Base-by-base conservation (phyloP, 64 coral and sea anemone species). In the Anthopleura sola region DNA sequence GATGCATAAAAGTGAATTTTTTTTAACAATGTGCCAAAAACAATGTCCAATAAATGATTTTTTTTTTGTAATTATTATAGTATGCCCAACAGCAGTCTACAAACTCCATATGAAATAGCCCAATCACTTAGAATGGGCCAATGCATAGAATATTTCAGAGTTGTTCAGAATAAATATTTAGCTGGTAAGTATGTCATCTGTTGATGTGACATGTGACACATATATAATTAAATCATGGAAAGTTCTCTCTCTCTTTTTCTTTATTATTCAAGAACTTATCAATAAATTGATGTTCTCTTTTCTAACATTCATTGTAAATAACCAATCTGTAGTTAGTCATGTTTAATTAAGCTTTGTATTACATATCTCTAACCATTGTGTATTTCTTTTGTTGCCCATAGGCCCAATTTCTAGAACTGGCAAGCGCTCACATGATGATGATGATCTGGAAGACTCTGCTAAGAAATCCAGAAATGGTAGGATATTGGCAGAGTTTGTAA, bases 41-140 rank as follows among this genome's bases (percentile, higher is more conserved):
- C n/a, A n/a, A n/a, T n/a, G n/a, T n/a, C n/a, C n/a, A n/a, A n/a
- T n/a, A n/a, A n/a, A n/a, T n/a, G n/a, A n/a, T n/a, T n/a, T n/a
- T n/a, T n/a, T n/a, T n/a, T n/a, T n/a, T n/a, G n/a, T n/a, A n/a
- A n/a, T n/a, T n/a, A n/a, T 47, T 75, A 13, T 50, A 88, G 49
- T 66, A 26, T n/a, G 54, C 23, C 50, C n/a, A 55, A 88, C 34
- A 37, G 34, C 54, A 74, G n/a, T 47, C 33, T 39, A 88, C 94
- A 96, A 75, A 92, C 90, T 21, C 94, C 94, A 21, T 92, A 69
- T 86, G 94, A 90, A 31, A 82, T 96, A 19, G 94, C 94, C 39
- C 56, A 48, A 11, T 92, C 78, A 3, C 83, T 96, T 47, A 86
- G 86, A 38, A 56, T 68, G 78, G 87, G 90, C 14, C 83, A 96